These are phyloP conservation scores for Halichoerus grypus DNA, from an alignment of 2,113 vertebrate species.

Conservation along the genomic window DNA sequence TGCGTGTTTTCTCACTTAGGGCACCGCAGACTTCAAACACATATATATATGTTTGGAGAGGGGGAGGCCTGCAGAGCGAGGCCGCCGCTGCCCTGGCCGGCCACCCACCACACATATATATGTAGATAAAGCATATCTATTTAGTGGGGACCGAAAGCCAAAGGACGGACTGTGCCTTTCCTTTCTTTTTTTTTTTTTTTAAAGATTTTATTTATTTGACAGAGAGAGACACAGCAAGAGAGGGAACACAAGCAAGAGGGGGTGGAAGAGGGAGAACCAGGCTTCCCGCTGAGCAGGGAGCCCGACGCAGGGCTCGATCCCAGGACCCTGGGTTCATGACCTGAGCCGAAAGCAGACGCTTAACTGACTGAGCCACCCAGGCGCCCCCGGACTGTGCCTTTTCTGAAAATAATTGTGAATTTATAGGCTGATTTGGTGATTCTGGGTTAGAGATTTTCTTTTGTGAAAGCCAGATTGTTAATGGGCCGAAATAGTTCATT, in stretches of 20 bases:
- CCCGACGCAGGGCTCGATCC: too few relatives aligned
- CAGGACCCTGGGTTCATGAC: too few relatives aligned
- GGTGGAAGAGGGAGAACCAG: too few relatives aligned
- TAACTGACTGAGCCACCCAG: too few relatives aligned
- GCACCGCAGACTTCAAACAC: background rate
- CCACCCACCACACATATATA: background rate
- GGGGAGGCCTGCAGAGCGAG: background rate
- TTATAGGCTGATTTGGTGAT: background rate
- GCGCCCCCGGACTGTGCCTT: background rate
- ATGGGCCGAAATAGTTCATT: background rate
- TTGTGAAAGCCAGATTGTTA: background rate
- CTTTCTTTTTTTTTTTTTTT: too few relatives aligned
- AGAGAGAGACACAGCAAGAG: too few relatives aligned
- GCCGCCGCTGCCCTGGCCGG: too few relatives aligned
- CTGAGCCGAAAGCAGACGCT: too few relatives aligned
- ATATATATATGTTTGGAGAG: too few relatives aligned
- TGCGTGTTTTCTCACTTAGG: rapidly evolving
- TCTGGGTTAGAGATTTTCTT: background rate
- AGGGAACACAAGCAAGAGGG: too few relatives aligned
- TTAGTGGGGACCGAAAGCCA: background rate
- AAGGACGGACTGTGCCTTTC: background rate
- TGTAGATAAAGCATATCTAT: background rate
- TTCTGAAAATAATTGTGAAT: background rate
- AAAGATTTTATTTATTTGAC: too few relatives aligned
- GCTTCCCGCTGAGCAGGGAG: too few relatives aligned